Percentiles rank a stretch among this genome's conserved stretches.
Conservation (phyloP, 2,797 vertebrate genomes). For the Geotrypetes seraphini region DNA sequence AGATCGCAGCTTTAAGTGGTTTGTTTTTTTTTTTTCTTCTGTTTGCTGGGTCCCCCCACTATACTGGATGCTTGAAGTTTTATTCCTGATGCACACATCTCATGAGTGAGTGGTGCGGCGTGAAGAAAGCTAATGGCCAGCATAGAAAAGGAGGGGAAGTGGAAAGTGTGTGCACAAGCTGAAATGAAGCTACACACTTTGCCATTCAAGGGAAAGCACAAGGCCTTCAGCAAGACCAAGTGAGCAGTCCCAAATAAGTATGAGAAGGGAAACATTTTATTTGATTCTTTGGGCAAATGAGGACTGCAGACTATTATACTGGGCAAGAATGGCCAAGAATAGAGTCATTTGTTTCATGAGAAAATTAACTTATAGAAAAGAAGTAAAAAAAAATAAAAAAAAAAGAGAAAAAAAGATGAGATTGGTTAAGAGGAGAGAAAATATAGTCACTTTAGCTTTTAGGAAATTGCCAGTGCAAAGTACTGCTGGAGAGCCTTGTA, state of each 20-base stretch:
- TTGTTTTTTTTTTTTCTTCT: slow-evolving; percentile 19
- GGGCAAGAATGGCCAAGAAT: no score
- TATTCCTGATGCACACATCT: slow-evolving; percentile 41
- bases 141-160: slow-evolving; percentile 23
- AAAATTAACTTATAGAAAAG: slow-evolving; percentile 34
- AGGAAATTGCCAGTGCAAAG: no score
- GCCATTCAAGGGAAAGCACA: slow-evolving; percentile 15
- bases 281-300: slow-evolving; percentile 55
- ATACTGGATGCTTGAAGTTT: slow-evolving; percentile 41
- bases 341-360: slow-evolving; percentile 41
- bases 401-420: no score
- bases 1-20: slow-evolving; percentile 58
- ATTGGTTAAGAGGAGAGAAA: no score
- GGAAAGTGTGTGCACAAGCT: not conserved
- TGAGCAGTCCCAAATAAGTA: slow-evolving; percentile 5
- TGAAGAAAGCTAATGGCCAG: slow-evolving; percentile 46
- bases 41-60: slow-evolving; percentile 20
- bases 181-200: slow-evolving; percentile 29
- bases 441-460: no score
- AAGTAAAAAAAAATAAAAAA: no score
- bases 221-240: no score
- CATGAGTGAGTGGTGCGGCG: slow-evolving; percentile 42
- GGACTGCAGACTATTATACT: slow-evolving; percentile 39
- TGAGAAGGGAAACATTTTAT: slow-evolving; percentile 35
- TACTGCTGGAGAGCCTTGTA: no score